phyloP scores from a whole-genome alignment of 2,797 vertebrate genomes.

The Salmo trutta region DNA sequence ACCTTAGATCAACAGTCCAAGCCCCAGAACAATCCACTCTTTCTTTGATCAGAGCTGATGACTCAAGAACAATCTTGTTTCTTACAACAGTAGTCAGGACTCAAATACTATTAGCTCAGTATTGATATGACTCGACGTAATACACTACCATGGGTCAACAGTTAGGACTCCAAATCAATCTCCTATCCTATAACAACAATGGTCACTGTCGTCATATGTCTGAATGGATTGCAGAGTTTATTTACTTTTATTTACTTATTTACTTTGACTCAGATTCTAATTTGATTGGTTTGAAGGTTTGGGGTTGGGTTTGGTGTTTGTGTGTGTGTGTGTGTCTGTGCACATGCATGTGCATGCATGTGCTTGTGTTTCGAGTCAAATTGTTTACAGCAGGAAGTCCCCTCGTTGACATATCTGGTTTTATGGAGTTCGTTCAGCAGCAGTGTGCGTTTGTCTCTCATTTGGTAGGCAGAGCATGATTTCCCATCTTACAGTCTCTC shows the following conservation, averaged over 20 bases:
- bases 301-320: conserved; percentile 5
- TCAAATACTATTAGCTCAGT: not conserved
- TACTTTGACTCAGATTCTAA: no score
- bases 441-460: no score
- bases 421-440: not conserved
- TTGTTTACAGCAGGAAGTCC: not conserved
- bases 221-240: no score
- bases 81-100: not conserved
- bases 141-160: not conserved
- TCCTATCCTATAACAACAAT: not conserved
- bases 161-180: not conserved
- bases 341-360: not conserved
- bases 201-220: not conserved
- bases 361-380: conserved; percentile 5
- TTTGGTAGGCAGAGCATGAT: no score
- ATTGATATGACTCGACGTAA: not conserved
- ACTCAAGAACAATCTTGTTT: not conserved
- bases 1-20: no score
- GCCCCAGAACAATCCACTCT: no score
- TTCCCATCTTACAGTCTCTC: no score
- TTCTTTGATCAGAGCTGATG: not conserved
- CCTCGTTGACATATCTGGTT: not conserved
- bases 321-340: not conserved
- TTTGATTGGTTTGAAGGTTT: no score
- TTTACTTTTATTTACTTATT: no score